Evolutionary conservation across 2,888 invertebrate species (phyloP).

Genomic region (Allolobophora icterica): DNA sequence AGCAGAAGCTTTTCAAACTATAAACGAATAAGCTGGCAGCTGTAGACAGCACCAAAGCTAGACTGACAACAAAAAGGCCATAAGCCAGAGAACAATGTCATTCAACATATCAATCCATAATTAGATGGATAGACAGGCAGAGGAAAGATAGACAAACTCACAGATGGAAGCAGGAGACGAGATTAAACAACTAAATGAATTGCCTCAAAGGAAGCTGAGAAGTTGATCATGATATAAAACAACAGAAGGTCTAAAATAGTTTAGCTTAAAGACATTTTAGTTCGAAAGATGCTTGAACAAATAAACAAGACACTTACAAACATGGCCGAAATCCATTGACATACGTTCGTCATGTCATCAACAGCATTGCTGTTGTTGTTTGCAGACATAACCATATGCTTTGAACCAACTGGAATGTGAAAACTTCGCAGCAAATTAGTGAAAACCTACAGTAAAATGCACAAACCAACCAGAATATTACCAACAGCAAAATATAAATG

Average conservation of each 20-base stretch:
- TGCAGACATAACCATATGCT: slow-evolving; percentile 52
- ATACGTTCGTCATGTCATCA: slow-evolving; percentile 69
- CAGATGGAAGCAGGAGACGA: neutral
- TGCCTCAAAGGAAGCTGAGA: neutral
- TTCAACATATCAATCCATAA: too few relatives aligned
- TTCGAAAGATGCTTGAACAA: neutral
- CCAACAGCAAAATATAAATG: neutral
- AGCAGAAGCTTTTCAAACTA: too few relatives aligned
- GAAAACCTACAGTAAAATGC: slow-evolving; percentile 63
- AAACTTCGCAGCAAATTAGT: slow-evolving; percentile 74
- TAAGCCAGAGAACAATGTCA: too few relatives aligned
- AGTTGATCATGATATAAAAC: neutral
- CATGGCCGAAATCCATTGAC: slow-evolving; percentile 70
- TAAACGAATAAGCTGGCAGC: too few relatives aligned
- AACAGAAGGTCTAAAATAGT: neutral
- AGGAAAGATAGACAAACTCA: neutral
- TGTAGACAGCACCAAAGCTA: too few relatives aligned
- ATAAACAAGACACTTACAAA: neutral
- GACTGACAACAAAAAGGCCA: too few relatives aligned
- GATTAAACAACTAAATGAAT: neutral
- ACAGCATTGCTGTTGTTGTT: slow-evolving; percentile 56
- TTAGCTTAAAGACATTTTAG: neutral
- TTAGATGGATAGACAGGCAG: too few relatives aligned
- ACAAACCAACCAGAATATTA: slow-evolving; percentile 19
- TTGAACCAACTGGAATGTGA: slow-evolving; percentile 77